These are phyloP conservation scores for Phyllotis vaccarum DNA, from an alignment of 2,797 vertebrate species.

Conservation along the genomic window DNA sequence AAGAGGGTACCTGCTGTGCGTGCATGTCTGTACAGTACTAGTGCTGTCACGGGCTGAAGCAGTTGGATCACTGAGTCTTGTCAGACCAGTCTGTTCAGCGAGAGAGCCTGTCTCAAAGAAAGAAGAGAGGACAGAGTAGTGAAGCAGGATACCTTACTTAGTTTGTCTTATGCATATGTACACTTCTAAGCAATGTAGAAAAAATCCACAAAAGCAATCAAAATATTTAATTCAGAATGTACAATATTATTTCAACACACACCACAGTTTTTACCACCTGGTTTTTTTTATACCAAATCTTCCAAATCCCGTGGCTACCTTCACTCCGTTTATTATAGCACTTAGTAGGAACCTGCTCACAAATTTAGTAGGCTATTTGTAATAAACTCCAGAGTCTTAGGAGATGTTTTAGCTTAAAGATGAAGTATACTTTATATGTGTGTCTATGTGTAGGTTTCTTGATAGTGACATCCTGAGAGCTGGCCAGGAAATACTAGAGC, in stretches of 20 bases:
- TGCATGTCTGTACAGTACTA: not conserved
- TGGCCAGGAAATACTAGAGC: not conserved
- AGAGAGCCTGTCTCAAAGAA: not conserved
- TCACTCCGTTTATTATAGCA: not conserved
- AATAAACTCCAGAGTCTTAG: not conserved
- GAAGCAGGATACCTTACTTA: not conserved
- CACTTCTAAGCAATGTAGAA: not conserved
- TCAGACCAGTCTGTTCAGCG: not conserved
- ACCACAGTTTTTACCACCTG: constrained; percentile 9
- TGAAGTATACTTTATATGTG: not conserved
- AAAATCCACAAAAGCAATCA: not conserved
- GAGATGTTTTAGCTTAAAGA: constrained; percentile 31
- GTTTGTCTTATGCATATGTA: not conserved
- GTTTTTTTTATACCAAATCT: constrained; percentile 29
- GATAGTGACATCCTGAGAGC: constrained; percentile 12
- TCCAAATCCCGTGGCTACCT: not conserved
- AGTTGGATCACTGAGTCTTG: too few species aligned
- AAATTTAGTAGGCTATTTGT: not conserved
- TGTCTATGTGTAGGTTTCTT: not conserved
- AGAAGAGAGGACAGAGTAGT: not conserved
- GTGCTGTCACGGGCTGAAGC: too few species aligned
- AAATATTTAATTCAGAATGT: not conserved
- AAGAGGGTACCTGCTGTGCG: not conserved
- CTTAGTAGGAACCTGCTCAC: not conserved
- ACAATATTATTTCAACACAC: not conserved